Percentiles rank a stretch among this genome's conserved stretches.
Conservation (phyloP, 2,797 vertebrate genomes). For the Danio kyathit region DNA sequence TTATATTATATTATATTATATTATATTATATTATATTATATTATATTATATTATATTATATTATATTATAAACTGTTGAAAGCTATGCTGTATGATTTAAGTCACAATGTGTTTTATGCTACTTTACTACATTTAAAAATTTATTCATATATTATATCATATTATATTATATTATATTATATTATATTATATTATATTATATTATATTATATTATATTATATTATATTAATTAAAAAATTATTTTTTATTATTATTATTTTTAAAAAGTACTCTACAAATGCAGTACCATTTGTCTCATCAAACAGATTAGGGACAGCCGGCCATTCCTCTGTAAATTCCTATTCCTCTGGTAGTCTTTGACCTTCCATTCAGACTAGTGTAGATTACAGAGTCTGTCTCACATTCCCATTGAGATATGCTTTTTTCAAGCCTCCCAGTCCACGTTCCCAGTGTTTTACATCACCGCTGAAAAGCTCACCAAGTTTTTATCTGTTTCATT, state of each 20-base stretch:
- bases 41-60: no score
- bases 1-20: no score
- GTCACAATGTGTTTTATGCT: no score
- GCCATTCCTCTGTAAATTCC: not conserved
- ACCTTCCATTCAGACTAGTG: slow-evolving; percentile 56
- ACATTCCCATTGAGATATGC: slow-evolving; percentile 30
- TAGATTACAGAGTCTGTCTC: slow-evolving; percentile 43
- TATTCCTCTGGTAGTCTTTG: slow-evolving; percentile 56
- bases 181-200: no score
- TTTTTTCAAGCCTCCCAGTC: slow-evolving; percentile 45
- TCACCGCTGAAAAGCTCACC: slow-evolving; percentile 53
- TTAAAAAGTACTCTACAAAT: not conserved
- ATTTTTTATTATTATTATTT: no score
- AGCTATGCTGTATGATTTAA: no score
- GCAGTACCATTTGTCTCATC: not conserved
- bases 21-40: no score
- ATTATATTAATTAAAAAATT: not conserved
- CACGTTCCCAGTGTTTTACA: slow-evolving; percentile 45
- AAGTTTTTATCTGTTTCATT: slow-evolving; percentile 62
- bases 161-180: no score
- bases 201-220: not conserved
- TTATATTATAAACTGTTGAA: no score
- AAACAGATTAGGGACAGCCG: slow-evolving; percentile 5
- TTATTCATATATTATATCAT: no score
- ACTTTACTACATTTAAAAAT: no score